Percentiles rank a stretch among this genome's conserved stretches.
Evolutionary conservation across 2,797 vertebrate species (phyloP).

Genomic region (Sardinella longiceps): DNA sequence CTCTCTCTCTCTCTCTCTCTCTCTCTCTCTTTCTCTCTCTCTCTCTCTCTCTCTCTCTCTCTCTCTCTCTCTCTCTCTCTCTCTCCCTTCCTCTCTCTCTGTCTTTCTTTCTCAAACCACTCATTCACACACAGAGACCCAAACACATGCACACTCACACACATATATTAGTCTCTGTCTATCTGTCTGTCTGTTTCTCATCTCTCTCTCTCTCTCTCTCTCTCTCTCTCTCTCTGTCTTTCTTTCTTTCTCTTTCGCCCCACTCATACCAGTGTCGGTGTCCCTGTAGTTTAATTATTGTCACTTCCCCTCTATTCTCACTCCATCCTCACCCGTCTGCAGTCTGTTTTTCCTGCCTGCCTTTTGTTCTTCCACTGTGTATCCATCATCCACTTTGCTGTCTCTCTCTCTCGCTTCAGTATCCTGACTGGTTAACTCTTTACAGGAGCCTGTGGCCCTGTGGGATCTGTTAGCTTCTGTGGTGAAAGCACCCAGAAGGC

Average conservation of each 20-base stretch:
- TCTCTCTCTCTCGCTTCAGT: neutral
- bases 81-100: too few species aligned
- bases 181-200: neutral
- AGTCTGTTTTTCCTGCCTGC: neutral
- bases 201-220: too few species aligned
- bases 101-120: too few species aligned
- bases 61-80: too few species aligned
- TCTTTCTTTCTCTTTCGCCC: neutral
- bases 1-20: too few species aligned
- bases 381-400: neutral
- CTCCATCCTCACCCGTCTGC: conserved; percentile 20
- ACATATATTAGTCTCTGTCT: neutral
- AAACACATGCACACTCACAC: too few species aligned
- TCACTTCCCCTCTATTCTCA: neutral
- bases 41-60: too few species aligned
- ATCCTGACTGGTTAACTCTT: neutral
- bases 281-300: neutral
- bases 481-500: conserved; percentile 4
- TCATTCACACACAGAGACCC: too few species aligned
- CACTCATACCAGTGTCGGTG: neutral
- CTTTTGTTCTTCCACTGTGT: neutral
- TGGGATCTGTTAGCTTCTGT: neutral
- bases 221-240: conserved; percentile 16
- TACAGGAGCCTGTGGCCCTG: neutral
- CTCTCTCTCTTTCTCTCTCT: conserved; percentile 29